These are phyloP conservation scores for Anguilla japonica DNA, from an alignment of 2,113 vertebrate species.

Conservation along the genomic window DNA sequence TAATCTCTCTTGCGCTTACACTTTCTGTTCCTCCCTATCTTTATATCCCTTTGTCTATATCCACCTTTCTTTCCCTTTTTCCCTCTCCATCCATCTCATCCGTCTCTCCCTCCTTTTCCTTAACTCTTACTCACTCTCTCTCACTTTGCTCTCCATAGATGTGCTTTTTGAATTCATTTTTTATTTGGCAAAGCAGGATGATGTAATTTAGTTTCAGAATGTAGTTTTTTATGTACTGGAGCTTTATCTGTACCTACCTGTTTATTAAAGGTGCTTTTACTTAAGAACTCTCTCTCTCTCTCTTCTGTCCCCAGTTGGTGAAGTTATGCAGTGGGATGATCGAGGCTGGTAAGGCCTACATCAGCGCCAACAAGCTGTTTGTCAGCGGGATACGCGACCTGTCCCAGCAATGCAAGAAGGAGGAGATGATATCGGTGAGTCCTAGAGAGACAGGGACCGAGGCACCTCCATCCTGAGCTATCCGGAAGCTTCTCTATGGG, in stretches of 20 bases:
- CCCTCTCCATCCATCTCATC: conserved; percentile 9
- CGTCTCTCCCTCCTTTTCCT: conserved; percentile 20
- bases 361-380: conserved; percentile 92
- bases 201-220: too few species aligned
- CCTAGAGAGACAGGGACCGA: not conserved
- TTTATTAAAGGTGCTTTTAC: too few species aligned
- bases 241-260: too few species aligned
- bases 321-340: conserved; percentile 96
- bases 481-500: not conserved
- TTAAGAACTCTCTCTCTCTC: not conserved
- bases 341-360: conserved; percentile 88
- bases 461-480: not conserved
- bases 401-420: conserved; percentile 92
- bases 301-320: conserved; percentile 76
- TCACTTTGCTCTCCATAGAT: not conserved
- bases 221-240: too few species aligned
- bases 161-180: too few species aligned
- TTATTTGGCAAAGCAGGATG: too few species aligned
- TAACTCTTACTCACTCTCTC: conserved; percentile 5
- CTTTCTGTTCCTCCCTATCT: conserved; percentile 1
- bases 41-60: not conserved
- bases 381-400: conserved; percentile 89
- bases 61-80: not conserved
- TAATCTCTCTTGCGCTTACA: not conserved
- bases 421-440: conserved; percentile 91